Percentiles rank a stretch among this genome's conserved stretches.
phyloP scores from a whole-genome alignment of 2,113 vertebrate species.

The Felis chaus region DNA sequence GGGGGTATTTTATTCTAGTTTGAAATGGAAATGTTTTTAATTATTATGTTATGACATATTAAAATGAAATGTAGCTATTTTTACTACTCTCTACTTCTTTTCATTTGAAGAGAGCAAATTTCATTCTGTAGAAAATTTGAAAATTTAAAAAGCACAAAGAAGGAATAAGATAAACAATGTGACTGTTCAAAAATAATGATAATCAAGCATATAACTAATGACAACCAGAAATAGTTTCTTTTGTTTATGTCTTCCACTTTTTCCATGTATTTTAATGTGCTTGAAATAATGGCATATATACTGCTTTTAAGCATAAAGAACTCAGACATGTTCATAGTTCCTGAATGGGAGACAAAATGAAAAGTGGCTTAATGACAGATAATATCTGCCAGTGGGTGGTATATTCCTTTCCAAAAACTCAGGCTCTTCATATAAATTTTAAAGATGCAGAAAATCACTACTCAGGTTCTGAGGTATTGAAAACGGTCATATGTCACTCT shows the following conservation, averaged over 20 bases:
- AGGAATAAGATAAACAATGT: neutral
- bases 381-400: conserved; percentile 66
- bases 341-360: conserved; percentile 58
- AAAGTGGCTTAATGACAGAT: conserved; percentile 61
- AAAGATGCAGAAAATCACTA: conserved; percentile 43
- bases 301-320: conserved; percentile 65
- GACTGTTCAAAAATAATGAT: conserved; percentile 19
- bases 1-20: neutral
- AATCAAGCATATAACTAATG: conserved; percentile 42
- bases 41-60: neutral
- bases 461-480: neutral
- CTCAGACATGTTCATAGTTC: conserved; percentile 15
- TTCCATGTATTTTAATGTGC: conserved; percentile 41
- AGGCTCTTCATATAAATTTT: conserved; percentile 36
- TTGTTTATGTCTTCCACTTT: neutral
- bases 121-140: neutral
- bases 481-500: conserved; percentile 20
- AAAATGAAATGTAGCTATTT: conserved; percentile 39
- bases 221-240: conserved; percentile 50
- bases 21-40: neutral
- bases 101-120: neutral
- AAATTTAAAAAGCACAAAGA: neutral
- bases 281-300: conserved; percentile 59
- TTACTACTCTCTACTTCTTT: conserved; percentile 13
- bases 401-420: conserved; percentile 53